phyloP scores from a whole-genome alignment of 2,113 vertebrate genomes.

The Etheostoma spectabile region DNA sequence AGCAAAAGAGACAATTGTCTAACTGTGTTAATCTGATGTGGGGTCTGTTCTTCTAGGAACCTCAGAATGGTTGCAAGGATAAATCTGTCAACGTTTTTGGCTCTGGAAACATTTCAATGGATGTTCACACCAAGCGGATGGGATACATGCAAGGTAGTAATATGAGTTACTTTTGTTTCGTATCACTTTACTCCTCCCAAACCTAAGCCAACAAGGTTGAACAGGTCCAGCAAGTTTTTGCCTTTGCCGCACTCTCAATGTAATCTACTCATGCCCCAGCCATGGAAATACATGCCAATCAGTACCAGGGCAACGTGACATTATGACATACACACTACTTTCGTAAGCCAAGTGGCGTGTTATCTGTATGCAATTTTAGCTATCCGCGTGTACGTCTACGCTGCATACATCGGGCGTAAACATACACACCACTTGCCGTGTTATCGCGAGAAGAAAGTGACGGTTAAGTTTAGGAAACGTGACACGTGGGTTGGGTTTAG shows the following conservation, averaged over 20 bases:
- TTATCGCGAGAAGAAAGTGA: too few relatives aligned
- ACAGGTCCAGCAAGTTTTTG: background rate
- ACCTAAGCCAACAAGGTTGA: background rate
- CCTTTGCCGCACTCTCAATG: background rate
- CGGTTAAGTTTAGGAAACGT: too few relatives aligned
- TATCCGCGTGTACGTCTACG: too few relatives aligned
- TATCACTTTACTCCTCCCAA: background rate
- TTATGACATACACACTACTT: too few relatives aligned
- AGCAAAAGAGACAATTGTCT: rapidly evolving
- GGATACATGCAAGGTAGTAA: conserved; percentile 81
- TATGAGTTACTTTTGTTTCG: background rate
- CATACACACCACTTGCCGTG: too few relatives aligned
- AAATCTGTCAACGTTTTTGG: conserved; percentile 69
- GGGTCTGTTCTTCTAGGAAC: conserved; percentile 56
- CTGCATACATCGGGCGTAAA: too few relatives aligned
- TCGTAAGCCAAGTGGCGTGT: too few relatives aligned
- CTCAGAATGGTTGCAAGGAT: conserved; percentile 68
- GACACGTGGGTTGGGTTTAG: too few relatives aligned
- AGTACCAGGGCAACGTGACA: too few relatives aligned
- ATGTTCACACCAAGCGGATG: conserved; percentile 63
- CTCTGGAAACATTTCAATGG: conserved; percentile 74
- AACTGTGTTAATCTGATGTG: rapidly evolving
- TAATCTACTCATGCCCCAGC: background rate
- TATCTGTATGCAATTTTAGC: too few relatives aligned
- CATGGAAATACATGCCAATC: background rate